Conservation (phyloP, 2,113 vertebrate genomes). For the Tyto alba region DNA sequence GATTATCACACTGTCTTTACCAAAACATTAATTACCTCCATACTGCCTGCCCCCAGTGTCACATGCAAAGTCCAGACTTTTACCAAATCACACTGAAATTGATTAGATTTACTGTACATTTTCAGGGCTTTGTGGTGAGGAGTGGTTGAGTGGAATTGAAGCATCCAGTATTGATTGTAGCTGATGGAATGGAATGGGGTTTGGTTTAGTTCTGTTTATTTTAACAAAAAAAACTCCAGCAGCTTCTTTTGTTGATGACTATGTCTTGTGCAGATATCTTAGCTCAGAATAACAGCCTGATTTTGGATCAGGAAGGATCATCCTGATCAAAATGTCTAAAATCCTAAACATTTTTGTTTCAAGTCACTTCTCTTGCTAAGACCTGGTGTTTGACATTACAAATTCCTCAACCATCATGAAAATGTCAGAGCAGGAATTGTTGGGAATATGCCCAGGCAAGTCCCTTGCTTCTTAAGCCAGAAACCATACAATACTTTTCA, state of each 20-base stretch:
- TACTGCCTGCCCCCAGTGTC: not conserved
- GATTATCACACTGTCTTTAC: not conserved
- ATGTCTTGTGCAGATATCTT: not conserved
- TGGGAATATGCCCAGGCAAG: not conserved
- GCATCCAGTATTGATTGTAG: not conserved
- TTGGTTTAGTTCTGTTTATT: not conserved
- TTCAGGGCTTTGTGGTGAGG: not conserved
- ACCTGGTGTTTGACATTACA: not conserved
- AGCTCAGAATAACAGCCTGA: not conserved
- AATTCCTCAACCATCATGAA: not conserved
- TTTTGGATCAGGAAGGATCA: not conserved
- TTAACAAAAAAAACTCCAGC: not conserved
- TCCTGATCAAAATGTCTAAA: not conserved
- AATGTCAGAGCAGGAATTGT: not conserved
- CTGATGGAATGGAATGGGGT: not conserved
- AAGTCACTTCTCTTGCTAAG: not conserved
- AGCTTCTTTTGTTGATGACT: not conserved
- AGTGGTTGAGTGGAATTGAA: not conserved
- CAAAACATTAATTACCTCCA: not conserved
- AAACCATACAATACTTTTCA: not conserved
- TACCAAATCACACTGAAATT: not conserved
- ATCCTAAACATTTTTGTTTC: not conserved
- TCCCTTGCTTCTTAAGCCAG: not conserved
- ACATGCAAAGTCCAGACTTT: not conserved
- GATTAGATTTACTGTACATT: not conserved